A percentile compares a stretch with the other conserved stretches of the same genome.
Evolutionary conservation across 2,888 invertebrate genomes (phyloP).

Genomic region (Eupithecia tripunctaria): DNA sequence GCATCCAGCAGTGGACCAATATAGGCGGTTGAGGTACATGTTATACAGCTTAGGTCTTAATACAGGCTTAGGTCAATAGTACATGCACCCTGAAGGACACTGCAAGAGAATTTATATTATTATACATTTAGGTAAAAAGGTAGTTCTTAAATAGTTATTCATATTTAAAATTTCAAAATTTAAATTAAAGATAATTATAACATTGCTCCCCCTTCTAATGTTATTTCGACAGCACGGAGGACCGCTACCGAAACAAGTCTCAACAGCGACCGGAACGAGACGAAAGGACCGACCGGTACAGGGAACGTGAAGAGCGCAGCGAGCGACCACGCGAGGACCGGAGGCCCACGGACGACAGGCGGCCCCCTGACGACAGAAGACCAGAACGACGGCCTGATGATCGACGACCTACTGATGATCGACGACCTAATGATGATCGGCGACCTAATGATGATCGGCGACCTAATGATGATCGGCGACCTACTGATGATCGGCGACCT

Average conservation of each 20-base stretch:
- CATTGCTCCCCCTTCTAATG: slow-evolving; percentile 20
- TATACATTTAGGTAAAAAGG: no score
- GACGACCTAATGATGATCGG: slow-evolving; percentile 21
- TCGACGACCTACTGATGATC: slow-evolving; percentile 23
- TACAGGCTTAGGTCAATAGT: no score
- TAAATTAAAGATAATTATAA: no score
- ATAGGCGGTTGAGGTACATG: no score
- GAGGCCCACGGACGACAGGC: slow-evolving; percentile 16
- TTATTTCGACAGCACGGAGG: slow-evolving; percentile 56
- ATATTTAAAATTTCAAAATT: no score
- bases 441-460: slow-evolving; percentile 29
- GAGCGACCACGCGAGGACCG: slow-evolving; percentile 28
- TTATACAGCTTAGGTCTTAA: no score
- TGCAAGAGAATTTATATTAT: no score
- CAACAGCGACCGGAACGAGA: slow-evolving; percentile 47
- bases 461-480: slow-evolving; percentile 20
- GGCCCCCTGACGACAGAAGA: slow-evolving; percentile 7
- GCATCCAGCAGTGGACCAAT: no score
- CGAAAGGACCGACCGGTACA: slow-evolving; percentile 51
- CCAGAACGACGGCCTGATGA: slow-evolving; percentile 12
- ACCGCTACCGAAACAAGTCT: slow-evolving; percentile 59
- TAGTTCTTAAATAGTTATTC: no score
- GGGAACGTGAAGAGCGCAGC: slow-evolving; percentile 43
- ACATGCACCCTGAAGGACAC: no score
- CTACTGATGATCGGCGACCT: slow-evolving; percentile 31